Conservation (phyloP, 2,888 invertebrate genomes). For the Cremastinae sp. region DNA sequence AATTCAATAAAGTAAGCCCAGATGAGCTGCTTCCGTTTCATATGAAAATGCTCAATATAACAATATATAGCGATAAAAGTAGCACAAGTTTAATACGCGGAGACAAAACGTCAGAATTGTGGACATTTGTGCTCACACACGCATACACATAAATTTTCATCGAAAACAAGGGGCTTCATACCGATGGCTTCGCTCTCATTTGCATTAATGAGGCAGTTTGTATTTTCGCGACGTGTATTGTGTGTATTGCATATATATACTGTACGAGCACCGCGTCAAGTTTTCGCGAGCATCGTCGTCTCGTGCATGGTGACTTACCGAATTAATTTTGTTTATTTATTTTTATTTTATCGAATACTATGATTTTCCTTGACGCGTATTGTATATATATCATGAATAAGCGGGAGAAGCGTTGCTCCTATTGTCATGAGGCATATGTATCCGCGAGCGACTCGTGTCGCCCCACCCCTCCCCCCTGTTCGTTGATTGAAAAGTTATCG, state of each 20-base stretch:
- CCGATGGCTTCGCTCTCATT: conserved; percentile 59
- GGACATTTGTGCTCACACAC: not conserved
- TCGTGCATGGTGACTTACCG: not conserved
- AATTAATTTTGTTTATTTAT: conserved; percentile 22
- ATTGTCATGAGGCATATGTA: no score
- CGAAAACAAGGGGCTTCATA: conserved; percentile 50
- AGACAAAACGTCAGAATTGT: no score
- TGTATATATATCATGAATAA: not conserved
- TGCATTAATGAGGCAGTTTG: conserved; percentile 66
- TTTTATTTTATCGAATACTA: no score
- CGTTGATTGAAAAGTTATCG: no score
- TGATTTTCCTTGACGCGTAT: no score
- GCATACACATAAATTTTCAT: conserved; percentile 42
- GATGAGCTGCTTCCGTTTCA: no score
- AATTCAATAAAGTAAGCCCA: no score
- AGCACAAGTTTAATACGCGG: no score
- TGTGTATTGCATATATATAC: not conserved
- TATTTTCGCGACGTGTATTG: conserved; percentile 60
- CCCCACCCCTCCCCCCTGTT: no score
- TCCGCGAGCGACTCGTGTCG: no score
- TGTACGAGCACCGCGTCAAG: conserved; percentile 30
- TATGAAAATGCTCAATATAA: not conserved
- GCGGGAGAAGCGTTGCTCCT: no score
- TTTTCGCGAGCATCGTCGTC: conserved; percentile 29
- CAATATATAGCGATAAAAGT: no score